A percentile compares a stretch with the other conserved stretches of the same genome.
Conservation (phyloP, 2,113 vertebrate species). For the Cololabis saira region DNA sequence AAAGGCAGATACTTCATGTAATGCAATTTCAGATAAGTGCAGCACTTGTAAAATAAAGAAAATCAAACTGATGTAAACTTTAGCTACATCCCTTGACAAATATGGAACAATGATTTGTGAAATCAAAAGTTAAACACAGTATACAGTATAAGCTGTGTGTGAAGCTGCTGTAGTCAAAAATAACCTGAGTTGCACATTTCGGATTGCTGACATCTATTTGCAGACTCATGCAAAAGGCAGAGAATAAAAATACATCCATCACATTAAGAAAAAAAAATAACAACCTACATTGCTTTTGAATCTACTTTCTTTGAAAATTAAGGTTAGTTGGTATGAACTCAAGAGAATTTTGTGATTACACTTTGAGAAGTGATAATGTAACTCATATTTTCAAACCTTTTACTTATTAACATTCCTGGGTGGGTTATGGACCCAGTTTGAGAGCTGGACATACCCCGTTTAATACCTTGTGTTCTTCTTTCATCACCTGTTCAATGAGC, state of each 20-base stretch:
- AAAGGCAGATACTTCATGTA: background rate
- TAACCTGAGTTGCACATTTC: too few relatives aligned
- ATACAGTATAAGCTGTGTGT: too few relatives aligned
- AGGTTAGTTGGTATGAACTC: too few relatives aligned
- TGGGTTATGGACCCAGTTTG: conserved; percentile 59
- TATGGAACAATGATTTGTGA: background rate
- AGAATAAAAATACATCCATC: too few relatives aligned
- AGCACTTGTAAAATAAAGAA: background rate
- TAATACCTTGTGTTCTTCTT: conserved; percentile 98
- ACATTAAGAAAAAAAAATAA: too few relatives aligned
- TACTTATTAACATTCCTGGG: conserved; percentile 45
- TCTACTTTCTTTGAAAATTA: too few relatives aligned
- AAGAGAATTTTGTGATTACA: too few relatives aligned
- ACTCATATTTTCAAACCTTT: conserved; percentile 1
- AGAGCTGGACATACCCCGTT: conserved; percentile 76
- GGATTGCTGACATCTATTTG: too few relatives aligned
- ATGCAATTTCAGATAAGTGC: background rate
- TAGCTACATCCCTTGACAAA: background rate
- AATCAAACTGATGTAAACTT: background rate
- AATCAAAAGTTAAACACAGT: too few relatives aligned
- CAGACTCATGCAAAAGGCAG: too few relatives aligned
- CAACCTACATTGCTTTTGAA: too few relatives aligned
- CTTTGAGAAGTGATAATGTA: background rate
- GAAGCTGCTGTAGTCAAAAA: too few relatives aligned
- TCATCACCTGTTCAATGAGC: conserved; percentile 99